Base-by-base conservation (phyloP, 2,797 vertebrate species). In the Brachymystax lenok region DNA sequence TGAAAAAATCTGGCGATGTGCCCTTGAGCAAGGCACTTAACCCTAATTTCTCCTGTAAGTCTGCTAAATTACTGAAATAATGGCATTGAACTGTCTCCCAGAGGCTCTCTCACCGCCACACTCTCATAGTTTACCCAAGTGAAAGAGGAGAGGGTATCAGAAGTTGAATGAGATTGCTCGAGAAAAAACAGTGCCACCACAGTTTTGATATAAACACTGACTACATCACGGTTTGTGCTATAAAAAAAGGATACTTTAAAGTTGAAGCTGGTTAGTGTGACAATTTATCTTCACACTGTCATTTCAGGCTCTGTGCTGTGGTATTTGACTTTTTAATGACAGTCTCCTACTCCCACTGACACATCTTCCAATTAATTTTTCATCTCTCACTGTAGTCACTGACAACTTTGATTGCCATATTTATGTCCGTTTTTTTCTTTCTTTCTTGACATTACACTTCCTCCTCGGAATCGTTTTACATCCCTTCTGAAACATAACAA, bases 81-180 rank as follows among this genome's bases (percentile, higher is more conserved):
- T 82, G 88, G 84, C 80, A 69, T 84, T 75, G 91, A 88, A 89
- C 82, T 71, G 75, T 75, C 81, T 81, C 87, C 79, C 71, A 27
- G 87, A 84, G 87, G 88, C 82, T 83, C 40, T 46, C 30, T 87
- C 89, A 83, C 85, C 61, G 24, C 75, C 87, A 89, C 88, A 80
- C 85, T 82, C 74, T 66, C 79, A 82, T 76, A 86, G 90, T 92
- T 91, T 91, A 90, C 87, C 87, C 86, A 84, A 89, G 88, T 89
- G 88, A 88, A 90, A 86, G 90, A 85, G 89, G 79, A 84, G 85
- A 84, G 88, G 87, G 86, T 90, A 90, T 92, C 89, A 89, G 88
- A 91, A 91, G 85, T 83, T 81, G 87, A 90, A 92, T 90, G 85
- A 91, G 82, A 88, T 75, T 73, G 81, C 88, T 75, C 78, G 78